A percentile compares a stretch with the other conserved stretches of the same genome.
Conservation (phyloP, 2,797 vertebrate genomes). For the Manis pentadactyla region DNA sequence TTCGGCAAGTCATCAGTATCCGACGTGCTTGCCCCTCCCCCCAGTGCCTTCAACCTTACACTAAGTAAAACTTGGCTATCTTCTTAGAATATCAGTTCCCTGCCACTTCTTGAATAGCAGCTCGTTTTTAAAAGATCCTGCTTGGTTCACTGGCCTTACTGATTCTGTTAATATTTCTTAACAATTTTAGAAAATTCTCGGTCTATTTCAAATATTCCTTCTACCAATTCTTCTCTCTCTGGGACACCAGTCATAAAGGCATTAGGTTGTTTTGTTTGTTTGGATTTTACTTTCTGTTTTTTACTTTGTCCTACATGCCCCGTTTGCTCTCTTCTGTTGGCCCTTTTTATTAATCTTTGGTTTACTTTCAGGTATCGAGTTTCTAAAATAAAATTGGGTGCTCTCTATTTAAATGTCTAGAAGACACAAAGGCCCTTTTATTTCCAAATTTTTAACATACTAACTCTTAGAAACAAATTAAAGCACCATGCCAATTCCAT, state of each 20-base stretch:
- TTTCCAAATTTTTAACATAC: conserved; percentile 18
- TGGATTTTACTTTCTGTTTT: background rate
- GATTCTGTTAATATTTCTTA: background rate
- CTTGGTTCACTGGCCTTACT: background rate
- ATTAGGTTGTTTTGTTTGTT: background rate
- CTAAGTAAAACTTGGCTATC: background rate
- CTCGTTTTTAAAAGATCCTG: background rate
- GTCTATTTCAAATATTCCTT: conserved; percentile 34
- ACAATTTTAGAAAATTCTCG: conserved; percentile 22
- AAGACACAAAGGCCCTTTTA: background rate
- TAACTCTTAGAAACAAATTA: background rate
- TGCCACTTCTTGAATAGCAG: background rate
- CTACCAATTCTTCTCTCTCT: background rate
- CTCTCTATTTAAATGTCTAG: background rate
- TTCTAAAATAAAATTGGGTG: conserved; percentile 8
- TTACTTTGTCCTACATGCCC: background rate
- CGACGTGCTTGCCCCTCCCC: too few relatives aligned
- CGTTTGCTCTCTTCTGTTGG: background rate
- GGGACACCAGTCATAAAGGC: background rate
- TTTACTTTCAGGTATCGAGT: background rate
- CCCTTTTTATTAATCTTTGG: background rate
- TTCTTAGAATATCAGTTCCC: background rate
- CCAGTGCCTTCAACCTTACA: too few relatives aligned
- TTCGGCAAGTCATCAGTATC: too few relatives aligned
- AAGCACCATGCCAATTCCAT: background rate